Percentiles rank a stretch among this genome's conserved stretches.
Evolutionary conservation across 2,888 invertebrate species (phyloP).

Genomic region (Subacronicta megacephala): DNA sequence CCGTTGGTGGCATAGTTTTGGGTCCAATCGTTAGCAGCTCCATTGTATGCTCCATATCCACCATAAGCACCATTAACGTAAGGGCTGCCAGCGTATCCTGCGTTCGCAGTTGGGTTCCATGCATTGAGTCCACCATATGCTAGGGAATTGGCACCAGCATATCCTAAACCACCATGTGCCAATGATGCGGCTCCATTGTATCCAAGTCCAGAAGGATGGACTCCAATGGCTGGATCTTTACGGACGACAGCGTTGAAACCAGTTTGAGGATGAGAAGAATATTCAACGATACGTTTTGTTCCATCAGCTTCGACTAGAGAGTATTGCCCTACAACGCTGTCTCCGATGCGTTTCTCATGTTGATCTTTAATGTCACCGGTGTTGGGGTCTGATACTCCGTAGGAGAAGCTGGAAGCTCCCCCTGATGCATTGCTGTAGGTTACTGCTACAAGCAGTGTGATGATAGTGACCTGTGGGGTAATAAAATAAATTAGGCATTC

Average conservation of each 20-base stretch:
- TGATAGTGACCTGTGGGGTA: slow-evolving; percentile 68
- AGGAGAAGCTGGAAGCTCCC: slow-evolving; percentile 74
- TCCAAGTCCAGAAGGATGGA: slow-evolving; percentile 62
- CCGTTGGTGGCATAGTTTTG: slow-evolving; percentile 9
- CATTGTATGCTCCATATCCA: slow-evolving; percentile 24
- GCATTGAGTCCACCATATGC: slow-evolving; percentile 43
- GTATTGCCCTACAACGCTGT: slow-evolving; percentile 87
- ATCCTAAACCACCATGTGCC: slow-evolving; percentile 64
- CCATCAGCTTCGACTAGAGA: slow-evolving; percentile 89
- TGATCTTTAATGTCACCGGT: slow-evolving; percentile 82
- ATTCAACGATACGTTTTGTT: slow-evolving; percentile 89
- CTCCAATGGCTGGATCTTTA: slow-evolving; percentile 69
- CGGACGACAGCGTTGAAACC: slow-evolving; percentile 77
- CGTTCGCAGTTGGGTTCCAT: slow-evolving; percentile 22
- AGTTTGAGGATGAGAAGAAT: slow-evolving; percentile 75
- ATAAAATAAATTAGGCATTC: background rate
- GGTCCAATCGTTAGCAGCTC: slow-evolving; percentile 21
- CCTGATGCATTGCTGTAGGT: slow-evolving; percentile 66
- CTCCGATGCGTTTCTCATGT: slow-evolving; percentile 89
- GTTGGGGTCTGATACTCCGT: slow-evolving; percentile 76
- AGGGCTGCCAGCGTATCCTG: slow-evolving; percentile 4
- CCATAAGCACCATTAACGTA: slow-evolving; percentile 6
- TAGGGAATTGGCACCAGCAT: slow-evolving; percentile 60
- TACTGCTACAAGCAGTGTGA: slow-evolving; percentile 69
- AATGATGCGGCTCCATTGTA: slow-evolving; percentile 76